Evolutionary conservation across 30 jellyfish, hydroid and myxozoan species (phyloP).

Genomic region (Catostylus mosaicus): DNA sequence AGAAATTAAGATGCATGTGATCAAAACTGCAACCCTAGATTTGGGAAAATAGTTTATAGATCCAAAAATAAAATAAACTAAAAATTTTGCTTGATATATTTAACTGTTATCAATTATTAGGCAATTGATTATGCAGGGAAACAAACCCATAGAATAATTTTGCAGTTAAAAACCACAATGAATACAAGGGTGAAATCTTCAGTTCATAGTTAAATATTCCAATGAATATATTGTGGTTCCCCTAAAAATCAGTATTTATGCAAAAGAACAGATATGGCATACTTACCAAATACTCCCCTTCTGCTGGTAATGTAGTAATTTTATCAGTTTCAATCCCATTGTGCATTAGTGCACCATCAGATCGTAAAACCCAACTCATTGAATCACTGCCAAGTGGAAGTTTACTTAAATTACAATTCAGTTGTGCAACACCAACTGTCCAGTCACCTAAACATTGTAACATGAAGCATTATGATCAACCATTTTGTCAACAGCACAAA

Average conservation of each 20-base stretch:
- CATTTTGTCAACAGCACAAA: no score
- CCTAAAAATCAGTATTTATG: background rate
- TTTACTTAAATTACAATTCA: constrained; percentile 66
- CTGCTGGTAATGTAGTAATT: constrained; percentile 53
- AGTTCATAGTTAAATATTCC: no score
- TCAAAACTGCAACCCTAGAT: constrained; percentile 97
- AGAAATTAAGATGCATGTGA: constrained; percentile 83
- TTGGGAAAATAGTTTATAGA: no score
- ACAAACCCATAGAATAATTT: no score
- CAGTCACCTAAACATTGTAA: constrained; percentile 87
- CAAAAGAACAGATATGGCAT: background rate
- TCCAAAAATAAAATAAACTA: no score
- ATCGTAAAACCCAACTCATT: constrained; percentile 78
- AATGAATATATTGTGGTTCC: no score
- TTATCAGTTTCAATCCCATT: constrained; percentile 72
- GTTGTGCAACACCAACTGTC: constrained; percentile 90
- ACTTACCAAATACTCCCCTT: constrained; percentile 87
- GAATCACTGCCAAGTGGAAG: constrained; percentile 88
- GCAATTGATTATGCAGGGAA: no score
- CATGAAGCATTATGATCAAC: no score
- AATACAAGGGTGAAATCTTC: no score
- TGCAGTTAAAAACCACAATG: no score
- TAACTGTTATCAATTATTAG: no score
- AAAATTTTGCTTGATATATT: no score
- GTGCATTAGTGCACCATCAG: constrained; percentile 85